Conservation (phyloP, 1,140 invertebrate species). For the Meloidogyne exigua region DNA sequence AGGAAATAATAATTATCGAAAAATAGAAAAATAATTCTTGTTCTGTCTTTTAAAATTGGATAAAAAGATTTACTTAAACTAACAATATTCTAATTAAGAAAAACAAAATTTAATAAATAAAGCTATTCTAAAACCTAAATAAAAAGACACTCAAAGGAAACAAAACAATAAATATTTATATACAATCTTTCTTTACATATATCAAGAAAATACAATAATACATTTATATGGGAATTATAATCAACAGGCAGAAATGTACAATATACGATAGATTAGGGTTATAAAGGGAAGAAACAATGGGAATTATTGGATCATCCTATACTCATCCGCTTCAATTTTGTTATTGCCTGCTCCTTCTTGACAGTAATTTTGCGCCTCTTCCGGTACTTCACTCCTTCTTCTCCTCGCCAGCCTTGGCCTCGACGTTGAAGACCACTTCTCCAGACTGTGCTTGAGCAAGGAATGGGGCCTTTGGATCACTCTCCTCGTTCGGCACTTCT, state of each 20-base stretch:
- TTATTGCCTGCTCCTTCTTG: background rate
- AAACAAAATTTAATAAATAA: too few species aligned
- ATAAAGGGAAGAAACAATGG: background rate
- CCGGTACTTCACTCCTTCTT: constrained; percentile 18
- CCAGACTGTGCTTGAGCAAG: constrained; percentile 49
- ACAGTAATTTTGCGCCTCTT: background rate
- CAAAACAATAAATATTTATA: too few species aligned
- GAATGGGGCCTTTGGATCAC: constrained; percentile 48
- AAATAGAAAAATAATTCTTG: background rate
- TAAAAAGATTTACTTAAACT: too few species aligned
- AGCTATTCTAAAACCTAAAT: too few species aligned
- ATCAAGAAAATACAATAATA: background rate
- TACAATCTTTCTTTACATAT: too few species aligned
- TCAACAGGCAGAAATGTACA: background rate
- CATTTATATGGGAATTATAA: background rate
- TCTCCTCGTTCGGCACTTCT: constrained; percentile 50
- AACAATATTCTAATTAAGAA: too few species aligned
- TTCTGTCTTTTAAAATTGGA: too few species aligned
- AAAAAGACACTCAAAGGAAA: too few species aligned
- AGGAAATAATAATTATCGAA: background rate
- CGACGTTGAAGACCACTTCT: constrained; percentile 42
- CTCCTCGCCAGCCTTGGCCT: constrained; percentile 28
- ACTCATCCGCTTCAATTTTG: background rate
- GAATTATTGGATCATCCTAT: background rate
- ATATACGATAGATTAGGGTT: constrained; percentile 1